Conservation (phyloP, 2,113 vertebrate genomes). For the Xiphophorus hellerii region DNA sequence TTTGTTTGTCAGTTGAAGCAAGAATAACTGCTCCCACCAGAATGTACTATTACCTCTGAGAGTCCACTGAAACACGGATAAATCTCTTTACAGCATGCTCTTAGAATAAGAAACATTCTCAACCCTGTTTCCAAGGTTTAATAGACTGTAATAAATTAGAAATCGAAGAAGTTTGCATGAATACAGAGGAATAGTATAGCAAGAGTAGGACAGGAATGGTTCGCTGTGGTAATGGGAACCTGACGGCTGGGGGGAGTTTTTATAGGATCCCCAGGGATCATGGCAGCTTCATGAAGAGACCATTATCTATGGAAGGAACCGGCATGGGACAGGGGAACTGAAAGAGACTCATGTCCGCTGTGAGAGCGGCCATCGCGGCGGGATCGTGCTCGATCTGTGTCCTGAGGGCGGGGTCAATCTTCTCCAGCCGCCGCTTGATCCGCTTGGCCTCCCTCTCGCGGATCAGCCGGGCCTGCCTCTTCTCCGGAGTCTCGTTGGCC, state of each 20-base stretch:
- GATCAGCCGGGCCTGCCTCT: constrained; percentile 92
- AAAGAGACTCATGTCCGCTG: constrained; percentile 93
- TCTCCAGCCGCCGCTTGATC: constrained; percentile 93
- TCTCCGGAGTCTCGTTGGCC: constrained; percentile 95
- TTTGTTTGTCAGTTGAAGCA: constrained; percentile 40
- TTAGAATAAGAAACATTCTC: constrained; percentile 63
- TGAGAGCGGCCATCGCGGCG: constrained; percentile 94
- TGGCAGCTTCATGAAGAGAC: constrained; percentile 86
- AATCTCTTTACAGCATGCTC: constrained; percentile 81
- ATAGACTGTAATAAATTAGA: constrained; percentile 70
- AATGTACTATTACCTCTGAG: constrained; percentile 53
- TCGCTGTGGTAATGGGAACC: constrained; percentile 32
- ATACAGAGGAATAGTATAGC: constrained; percentile 4
- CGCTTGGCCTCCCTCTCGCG: constrained; percentile 95
- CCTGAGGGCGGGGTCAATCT: constrained; percentile 95
- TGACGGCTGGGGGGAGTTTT: constrained; percentile 18
- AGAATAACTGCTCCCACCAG: constrained; percentile 52
- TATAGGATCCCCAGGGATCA: constrained; percentile 37
- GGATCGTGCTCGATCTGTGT: constrained; percentile 97
- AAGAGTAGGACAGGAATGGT: constrained; percentile 47
- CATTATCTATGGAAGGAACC: constrained; percentile 88
- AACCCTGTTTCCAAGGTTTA: constrained; percentile 67
- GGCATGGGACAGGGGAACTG: constrained; percentile 92
- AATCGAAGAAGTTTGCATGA: constrained; percentile 42
- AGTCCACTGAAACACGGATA: constrained; percentile 57